Base-by-base conservation (phyloP, 2,113 vertebrate genomes). In the Tachycineta bicolor region DNA sequence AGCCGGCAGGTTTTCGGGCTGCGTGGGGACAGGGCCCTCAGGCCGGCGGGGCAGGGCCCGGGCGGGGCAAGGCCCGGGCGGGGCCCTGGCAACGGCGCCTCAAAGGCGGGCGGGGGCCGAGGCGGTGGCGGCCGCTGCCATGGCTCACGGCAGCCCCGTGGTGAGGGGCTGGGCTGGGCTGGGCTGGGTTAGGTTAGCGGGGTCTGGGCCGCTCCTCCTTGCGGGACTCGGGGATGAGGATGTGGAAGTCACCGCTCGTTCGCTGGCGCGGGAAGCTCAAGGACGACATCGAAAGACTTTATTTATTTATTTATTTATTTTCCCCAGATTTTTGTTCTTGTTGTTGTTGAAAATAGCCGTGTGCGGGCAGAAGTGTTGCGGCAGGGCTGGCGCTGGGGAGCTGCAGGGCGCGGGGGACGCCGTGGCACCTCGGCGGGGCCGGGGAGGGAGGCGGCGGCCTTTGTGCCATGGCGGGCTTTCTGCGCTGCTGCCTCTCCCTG, bases 121-220 rank as follows among this genome's bases (percentile, higher is more conserved):
- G 6, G 1, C 1, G 23, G 55, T 1, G 14, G 24, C 3, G 0
- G 46, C 1, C 0, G 73, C 21, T 0, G 60, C 25, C 41, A 98
- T 98, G 98, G 98, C 98, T 25, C 67, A 76, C 34, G 21, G 25
- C 5, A 97, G 74, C 81, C 79, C 76, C 0, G 96, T 98, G 98
- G 98, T 98, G 97, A 98, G 98, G 37, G 52, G 9, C 39, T 4
- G 7, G 8, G 23, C 5, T 0, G 1, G 33, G 18, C 23, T 1
- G 37, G 37, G 37, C 37, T 37, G 37, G 37, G 37, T 37, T 37
- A 37, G 37, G 37, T 37, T 37, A 37, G 37, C 0, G 7, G 37
- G 21, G 10, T 8, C 19, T 33, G 55, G n/a, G 37, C 28, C 1
- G 11, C 4, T 5, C 2, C 22, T 41, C 6, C 3, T 6, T 3